Evolutionary conservation across 2,797 vertebrate genomes (phyloP).

Genomic region (Adelosebastes latens): DNA sequence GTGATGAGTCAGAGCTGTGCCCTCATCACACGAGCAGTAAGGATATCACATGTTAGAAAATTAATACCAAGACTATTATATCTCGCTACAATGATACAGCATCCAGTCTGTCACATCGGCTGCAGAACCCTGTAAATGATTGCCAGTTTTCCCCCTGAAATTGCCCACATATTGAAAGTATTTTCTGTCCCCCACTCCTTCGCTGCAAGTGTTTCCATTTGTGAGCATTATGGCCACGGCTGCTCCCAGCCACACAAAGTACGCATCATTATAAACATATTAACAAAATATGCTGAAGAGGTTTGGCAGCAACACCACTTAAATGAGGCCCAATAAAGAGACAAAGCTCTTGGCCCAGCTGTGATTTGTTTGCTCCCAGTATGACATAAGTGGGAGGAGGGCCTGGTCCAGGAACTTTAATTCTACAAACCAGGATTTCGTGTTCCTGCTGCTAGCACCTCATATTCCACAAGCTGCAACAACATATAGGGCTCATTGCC

Average conservation of each 20-base stretch:
- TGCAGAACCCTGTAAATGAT: slow-evolving; percentile 39
- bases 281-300: slow-evolving; percentile 52
- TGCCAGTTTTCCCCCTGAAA: slow-evolving; percentile 51
- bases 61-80: slow-evolving; percentile 21
- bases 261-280: slow-evolving; percentile 64
- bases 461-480: slow-evolving; percentile 56
- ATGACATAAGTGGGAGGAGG: slow-evolving; percentile 35
- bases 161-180: slow-evolving; percentile 70
- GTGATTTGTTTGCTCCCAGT: slow-evolving; percentile 24
- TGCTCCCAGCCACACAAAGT: slow-evolving; percentile 48
- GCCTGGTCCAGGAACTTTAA: slow-evolving; percentile 25
- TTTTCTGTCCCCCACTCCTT: slow-evolving; percentile 62
- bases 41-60: not conserved
- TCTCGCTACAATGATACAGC: not conserved
- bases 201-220: slow-evolving; percentile 76
- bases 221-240: slow-evolving; percentile 39
- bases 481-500: slow-evolving; percentile 47
- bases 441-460: slow-evolving; percentile 30
- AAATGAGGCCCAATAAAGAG: slow-evolving; percentile 43
- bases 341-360: slow-evolving; percentile 31
- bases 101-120: slow-evolving; percentile 20
- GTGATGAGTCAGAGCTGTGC: not conserved
- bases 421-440: slow-evolving; percentile 15
- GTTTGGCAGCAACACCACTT: slow-evolving; percentile 35
- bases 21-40: not conserved